Evolutionary conservation across 2,888 invertebrate genomes (phyloP), one percentile per base, ranked within the genome.

Genomic region (Polyommatus iphigenia): DNA sequence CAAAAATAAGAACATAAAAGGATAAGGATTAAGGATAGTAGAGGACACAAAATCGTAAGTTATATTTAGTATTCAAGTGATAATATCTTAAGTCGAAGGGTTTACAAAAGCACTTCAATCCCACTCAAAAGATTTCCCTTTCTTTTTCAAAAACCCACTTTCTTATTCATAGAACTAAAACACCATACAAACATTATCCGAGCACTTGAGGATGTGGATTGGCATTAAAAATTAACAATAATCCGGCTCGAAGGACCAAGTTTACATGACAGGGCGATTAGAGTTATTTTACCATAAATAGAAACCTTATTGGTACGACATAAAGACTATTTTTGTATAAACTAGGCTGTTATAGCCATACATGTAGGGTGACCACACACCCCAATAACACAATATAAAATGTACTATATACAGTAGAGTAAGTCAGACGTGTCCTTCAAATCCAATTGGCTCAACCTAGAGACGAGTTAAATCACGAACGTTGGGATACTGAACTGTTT

Each of bases 161-260:
- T 73, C 41, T 41, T 73, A 73, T 73, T 73, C 73, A 73, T 73
- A 73, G 73, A 73, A 73, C 41, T 73, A 73, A 73, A 72, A 72
- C 36, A 36, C 36, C 18, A 41, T n/a, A 73, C 73, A 73, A 41
- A 72, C 72, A n/a, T 50, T 18, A 54, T 73, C 72, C 36, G 18
- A 73, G 46, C 73, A 73, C 73, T 73, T 73, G 10, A 41, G 73
- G 73, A 73, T 73, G n/a, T 46, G 46, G n/a, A 73, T 73, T 73
- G 73, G 73, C 73, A 73, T 73, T 73, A 73, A 73, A 73, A 41
- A 73, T 73, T 73, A 46, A 73, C 73, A 73, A 41, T 73, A 73
- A 73, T 73, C 20, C 46, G 15, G 73, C 13, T 18, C 41, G 73
- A 72, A 73, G 73, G 72, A 72, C 72, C 72, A 72, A 36, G n/a